Evolutionary conservation across 2,888 invertebrate genomes (phyloP), one percentile per base, ranked within the genome.

Genomic region (Parascotia fuliginaria): DNA sequence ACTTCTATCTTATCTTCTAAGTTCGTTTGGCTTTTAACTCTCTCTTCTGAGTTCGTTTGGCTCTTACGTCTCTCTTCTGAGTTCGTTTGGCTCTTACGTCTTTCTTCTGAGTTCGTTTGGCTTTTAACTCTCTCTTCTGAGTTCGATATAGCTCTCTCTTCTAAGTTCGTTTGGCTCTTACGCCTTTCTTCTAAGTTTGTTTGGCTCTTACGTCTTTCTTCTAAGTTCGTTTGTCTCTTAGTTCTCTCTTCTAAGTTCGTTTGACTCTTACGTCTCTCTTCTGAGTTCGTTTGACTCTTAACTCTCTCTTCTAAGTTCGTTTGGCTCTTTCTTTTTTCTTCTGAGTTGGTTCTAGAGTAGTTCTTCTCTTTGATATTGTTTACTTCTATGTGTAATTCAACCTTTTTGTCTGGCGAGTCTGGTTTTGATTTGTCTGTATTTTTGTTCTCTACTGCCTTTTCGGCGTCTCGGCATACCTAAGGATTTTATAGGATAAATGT

Each of bases 381-480:
- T 3, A 42, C 11, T 7, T 57, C 54, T 27, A 38, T 51, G 15
- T 59, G 39, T 62, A 65, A 71, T 51, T 52, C 42, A 46, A 58
- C 65, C 74, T 79, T 81, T 74, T 70, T 77, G n/a, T 73, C 65
- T 60, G 31, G 19, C 24, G 50, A 51, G 3, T 72, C 70, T 44
- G 59, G 60, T 16, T 76, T 73, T 53, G 62, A 36, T 43, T 52
- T 55, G 29, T 77, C 81, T 22, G 77, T 58, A 67, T 83, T 82
- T 44, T 88, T 82, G 55, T 84, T 81, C 70, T 89, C 87, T 16
- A 92, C 89, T n/a, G 81, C 84, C 58, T 87, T 85, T 48, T 89
- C 91, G 36, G 92, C 91, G 55, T 91, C 91, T 70, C 86, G 75
- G 70, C 89, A 89, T 55, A 89, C 90, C 91, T 92, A 73, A 1